Evolutionary conservation across 2,888 invertebrate species (phyloP), one percentile per base, ranked within the genome.

Genomic region (Andrena hattorfiana): DNA sequence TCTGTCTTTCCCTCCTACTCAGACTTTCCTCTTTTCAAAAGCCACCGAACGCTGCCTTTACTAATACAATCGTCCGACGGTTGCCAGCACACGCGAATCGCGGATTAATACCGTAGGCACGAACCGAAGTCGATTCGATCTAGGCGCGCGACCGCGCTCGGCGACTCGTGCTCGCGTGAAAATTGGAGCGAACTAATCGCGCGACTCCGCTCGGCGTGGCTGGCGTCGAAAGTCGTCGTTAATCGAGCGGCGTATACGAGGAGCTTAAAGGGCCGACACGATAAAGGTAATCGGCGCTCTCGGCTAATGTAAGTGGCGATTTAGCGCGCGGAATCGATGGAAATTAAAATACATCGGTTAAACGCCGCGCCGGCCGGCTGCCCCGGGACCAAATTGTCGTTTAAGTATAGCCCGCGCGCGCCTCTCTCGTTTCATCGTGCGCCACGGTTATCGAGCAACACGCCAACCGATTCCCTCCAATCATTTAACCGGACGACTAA

Each of bases 271-370:
- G 78, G 74, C 67, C 85, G 83, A 74, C 66, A 51, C 83, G 82
- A 85, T 88, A 81, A 87, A 87, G 83, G 77, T 87, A 85, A 88
- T 88, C 81, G 79, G 77, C 74, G 79, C 77, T 73, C 86, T 78
- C 64, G 70, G 77, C 77, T 83, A 87, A 88, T 85, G 83, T 83
- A 85, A 87, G 85, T 80, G 83, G 87, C 85, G 85, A 83, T 88
- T 88, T 88, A 83, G 80, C 72, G 79, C 81, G 79, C 76, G 79
- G 51, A 81, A 88, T 81, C 79, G 87, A 87, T 80, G 79, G 80
- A 88, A 81, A 87, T 88, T 88, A 88, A 87, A 88, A 86, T 82
- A 87, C 88, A 81, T 80, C 80, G 78, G 69, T 87, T 87, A 84
- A 86, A 84, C 75, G 66, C 68, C 73, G 69, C 72, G 66, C 68